phyloP scores from a whole-genome alignment of 1,140 invertebrate species.

The Olivierus martensii region DNA sequence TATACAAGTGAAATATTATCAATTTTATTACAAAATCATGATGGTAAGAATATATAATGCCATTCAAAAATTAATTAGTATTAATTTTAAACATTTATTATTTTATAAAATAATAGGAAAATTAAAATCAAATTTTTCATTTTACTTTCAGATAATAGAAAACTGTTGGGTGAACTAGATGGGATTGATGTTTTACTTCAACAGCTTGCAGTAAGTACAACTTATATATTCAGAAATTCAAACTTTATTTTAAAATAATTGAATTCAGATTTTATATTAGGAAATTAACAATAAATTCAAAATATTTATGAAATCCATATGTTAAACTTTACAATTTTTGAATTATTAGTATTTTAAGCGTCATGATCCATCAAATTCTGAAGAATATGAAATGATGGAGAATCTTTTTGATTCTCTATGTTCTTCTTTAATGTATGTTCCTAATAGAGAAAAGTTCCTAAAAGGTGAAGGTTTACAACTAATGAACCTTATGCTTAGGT shows the following conservation, averaged over 20 bases:
- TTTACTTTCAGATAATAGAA: slow-evolving; percentile 36
- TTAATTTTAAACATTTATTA: no score
- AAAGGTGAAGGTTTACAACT: slow-evolving; percentile 89
- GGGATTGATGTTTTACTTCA: slow-evolving; percentile 93
- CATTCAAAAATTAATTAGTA: no score
- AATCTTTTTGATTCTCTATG: slow-evolving; percentile 95
- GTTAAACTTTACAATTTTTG: no score
- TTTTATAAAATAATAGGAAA: neutral
- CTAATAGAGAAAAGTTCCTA: slow-evolving; percentile 84
- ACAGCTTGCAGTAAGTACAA: slow-evolving; percentile 65
- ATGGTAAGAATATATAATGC: slow-evolving; percentile 28
- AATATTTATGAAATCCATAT: no score
- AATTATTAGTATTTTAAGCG: slow-evolving; percentile 62
- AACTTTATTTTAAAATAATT: no score
- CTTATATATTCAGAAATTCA: neutral
- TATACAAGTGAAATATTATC: slow-evolving; percentile 93
- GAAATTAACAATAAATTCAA: no score
- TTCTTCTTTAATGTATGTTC: slow-evolving; percentile 70
- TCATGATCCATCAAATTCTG: slow-evolving; percentile 74
- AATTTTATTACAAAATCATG: slow-evolving; percentile 81
- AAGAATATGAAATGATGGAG: slow-evolving; percentile 98
- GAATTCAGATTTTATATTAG: no score
- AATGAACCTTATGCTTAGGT: slow-evolving; percentile 92
- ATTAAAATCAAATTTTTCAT: no score
- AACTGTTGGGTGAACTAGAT: slow-evolving; percentile 75